Percentiles rank a stretch among this genome's conserved stretches.
These are phyloP conservation scores for Pterois miles DNA, from an alignment of 2,797 vertebrate genomes.

Conservation along the genomic window DNA sequence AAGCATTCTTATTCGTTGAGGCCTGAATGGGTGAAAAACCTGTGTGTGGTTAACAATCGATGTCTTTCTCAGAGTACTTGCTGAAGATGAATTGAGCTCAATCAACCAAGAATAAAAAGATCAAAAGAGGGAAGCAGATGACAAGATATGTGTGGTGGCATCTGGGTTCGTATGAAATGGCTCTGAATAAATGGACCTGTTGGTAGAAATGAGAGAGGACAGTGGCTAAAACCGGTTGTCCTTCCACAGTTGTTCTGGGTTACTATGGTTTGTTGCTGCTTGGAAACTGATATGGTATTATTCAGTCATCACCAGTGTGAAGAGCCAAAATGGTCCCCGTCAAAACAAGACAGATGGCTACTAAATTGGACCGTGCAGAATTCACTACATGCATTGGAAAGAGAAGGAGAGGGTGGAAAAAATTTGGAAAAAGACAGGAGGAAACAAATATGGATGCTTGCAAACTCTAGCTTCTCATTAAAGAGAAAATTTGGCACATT, in stretches of 20 bases:
- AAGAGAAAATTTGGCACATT: not conserved
- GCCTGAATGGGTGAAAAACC: not conserved
- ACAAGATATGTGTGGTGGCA: not conserved
- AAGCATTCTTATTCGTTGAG: slow-evolving; percentile 19
- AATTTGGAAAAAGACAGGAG: slow-evolving; percentile 1
- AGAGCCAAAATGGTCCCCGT: slow-evolving; percentile 34
- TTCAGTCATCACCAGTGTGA: slow-evolving; percentile 17
- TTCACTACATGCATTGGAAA: slow-evolving; percentile 25
- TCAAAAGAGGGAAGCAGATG: not conserved
- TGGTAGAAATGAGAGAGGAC: not conserved
- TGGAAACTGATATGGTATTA: slow-evolving; percentile 36
- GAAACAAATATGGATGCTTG: slow-evolving; percentile 21
- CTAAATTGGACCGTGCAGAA: slow-evolving; percentile 30
- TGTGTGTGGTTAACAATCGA: not conserved
- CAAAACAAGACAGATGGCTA: slow-evolving; percentile 55
- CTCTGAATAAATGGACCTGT: not conserved
- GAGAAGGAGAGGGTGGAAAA: slow-evolving; percentile 1
- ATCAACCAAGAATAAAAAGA: slow-evolving; percentile 5
- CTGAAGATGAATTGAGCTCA: not conserved
- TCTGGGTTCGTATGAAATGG: not conserved
- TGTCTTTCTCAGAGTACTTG: not conserved
- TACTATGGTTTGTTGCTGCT: slow-evolving; percentile 13
- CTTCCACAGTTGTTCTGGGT: not conserved
- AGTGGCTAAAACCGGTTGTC: slow-evolving; percentile 6
- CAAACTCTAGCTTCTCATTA: slow-evolving; percentile 9